These are phyloP conservation scores for Drosophila nikananu DNA, from an alignment of 1,140 invertebrate genomes.

Conservation along the genomic window DNA sequence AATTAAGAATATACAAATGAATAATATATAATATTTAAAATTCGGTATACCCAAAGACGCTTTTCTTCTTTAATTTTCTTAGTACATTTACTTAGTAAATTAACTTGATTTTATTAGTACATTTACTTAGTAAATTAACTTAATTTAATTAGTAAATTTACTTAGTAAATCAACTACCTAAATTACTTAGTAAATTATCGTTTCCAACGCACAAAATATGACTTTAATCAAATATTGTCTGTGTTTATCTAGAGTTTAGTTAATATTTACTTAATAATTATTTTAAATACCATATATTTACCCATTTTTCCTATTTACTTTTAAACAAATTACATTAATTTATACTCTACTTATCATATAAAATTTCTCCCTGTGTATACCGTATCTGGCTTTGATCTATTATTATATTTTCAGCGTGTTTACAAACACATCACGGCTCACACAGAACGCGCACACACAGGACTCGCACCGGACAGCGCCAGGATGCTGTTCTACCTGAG, in stretches of 20 bases:
- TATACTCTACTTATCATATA: not conserved
- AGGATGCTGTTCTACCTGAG: slow-evolving; percentile 35
- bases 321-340: not conserved
- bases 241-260: not conserved
- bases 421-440: slow-evolving; percentile 80
- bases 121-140: too few species aligned
- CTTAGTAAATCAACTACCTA: too few species aligned
- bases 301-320: not conserved
- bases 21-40: too few species aligned
- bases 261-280: not conserved
- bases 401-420: slow-evolving; percentile 77
- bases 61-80: too few species aligned
- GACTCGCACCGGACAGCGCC: slow-evolving; percentile 28
- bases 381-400: slow-evolving; percentile 76
- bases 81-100: too few species aligned
- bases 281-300: not conserved
- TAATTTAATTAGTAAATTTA: too few species aligned
- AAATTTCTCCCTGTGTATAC: slow-evolving; percentile 1
- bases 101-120: too few species aligned
- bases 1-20: too few species aligned
- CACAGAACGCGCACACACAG: slow-evolving; percentile 59
- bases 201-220: not conserved
- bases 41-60: too few species aligned
- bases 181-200: too few species aligned
- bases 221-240: not conserved